Percentiles rank a stretch among this genome's conserved stretches.
These are phyloP conservation scores for Typhlichthys eigenmanni DNA, from an alignment of 2,797 vertebrate species.

Conservation along the genomic window DNA sequence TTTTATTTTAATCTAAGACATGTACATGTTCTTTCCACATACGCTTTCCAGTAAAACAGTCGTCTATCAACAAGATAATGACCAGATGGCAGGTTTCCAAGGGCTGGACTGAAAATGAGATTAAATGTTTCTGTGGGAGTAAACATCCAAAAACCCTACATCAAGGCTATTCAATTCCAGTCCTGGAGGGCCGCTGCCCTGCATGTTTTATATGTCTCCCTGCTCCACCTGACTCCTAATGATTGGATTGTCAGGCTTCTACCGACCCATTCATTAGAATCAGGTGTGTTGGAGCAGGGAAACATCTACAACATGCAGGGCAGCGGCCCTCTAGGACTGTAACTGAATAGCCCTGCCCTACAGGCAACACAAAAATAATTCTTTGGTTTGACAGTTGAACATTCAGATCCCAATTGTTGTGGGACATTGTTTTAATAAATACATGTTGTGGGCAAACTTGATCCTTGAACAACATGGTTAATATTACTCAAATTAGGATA, in stretches of 20 bases:
- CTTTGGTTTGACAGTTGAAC: slow-evolving; percentile 6
- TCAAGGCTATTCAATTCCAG: no score
- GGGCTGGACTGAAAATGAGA: background rate
- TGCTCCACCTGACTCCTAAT: no score
- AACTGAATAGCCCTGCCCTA: background rate
- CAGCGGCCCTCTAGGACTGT: no score
- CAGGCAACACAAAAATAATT: slow-evolving; percentile 8
- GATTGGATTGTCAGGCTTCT: no score
- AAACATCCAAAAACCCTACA: background rate
- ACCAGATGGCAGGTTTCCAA: background rate
- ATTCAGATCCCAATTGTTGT: slow-evolving; percentile 12
- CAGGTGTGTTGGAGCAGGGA: no score
- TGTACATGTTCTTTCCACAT: background rate
- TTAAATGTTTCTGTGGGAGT: slow-evolving; percentile 10
- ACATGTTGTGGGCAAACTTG: slow-evolving; percentile 42
- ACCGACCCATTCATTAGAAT: no score
- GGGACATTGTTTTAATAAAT: slow-evolving; percentile 49
- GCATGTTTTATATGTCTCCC: no score
- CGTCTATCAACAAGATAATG: background rate
- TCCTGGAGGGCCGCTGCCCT: no score
- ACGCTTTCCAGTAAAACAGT: background rate
- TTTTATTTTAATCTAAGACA: background rate
- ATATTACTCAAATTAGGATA: no score
- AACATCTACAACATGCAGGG: no score
- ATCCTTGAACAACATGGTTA: slow-evolving; percentile 32